These are phyloP conservation scores for Panthera leo DNA, from an alignment of 2,113 vertebrate genomes.

Conservation along the genomic window DNA sequence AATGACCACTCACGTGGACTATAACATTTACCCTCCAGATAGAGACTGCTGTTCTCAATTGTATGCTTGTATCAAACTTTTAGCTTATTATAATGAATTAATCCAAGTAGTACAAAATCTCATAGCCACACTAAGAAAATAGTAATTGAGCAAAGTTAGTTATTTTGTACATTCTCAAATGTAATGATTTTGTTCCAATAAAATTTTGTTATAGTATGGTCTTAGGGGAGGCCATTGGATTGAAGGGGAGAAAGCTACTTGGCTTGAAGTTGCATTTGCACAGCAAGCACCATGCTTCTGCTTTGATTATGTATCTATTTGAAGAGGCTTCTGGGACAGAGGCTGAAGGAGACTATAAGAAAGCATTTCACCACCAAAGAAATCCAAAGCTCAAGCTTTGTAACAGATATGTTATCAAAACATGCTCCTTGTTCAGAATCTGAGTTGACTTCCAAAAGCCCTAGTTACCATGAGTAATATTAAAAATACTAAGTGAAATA, in stretches of 20 bases:
- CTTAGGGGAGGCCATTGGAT: neutral
- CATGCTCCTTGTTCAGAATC: neutral
- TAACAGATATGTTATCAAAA: slow-evolving; percentile 20
- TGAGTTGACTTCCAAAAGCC: neutral
- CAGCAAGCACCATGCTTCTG: neutral
- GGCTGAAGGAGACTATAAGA: neutral
- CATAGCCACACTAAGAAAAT: neutral
- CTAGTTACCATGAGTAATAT: neutral
- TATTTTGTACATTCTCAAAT: slow-evolving; percentile 19
- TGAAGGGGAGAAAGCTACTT: neutral
- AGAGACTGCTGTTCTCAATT: neutral
- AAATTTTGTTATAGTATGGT: neutral
- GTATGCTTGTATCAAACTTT: neutral
- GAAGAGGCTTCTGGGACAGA: neutral
- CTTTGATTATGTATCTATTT: neutral
- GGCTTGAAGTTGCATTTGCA: neutral
- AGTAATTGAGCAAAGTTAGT: neutral
- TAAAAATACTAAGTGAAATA: neutral
- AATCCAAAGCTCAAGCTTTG: neutral
- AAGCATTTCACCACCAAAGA: neutral
- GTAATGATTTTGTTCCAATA: slow-evolving; percentile 22
- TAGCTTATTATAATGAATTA: neutral
- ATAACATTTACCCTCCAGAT: neutral
- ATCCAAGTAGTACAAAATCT: slow-evolving; percentile 3
- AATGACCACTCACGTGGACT: neutral